Conservation (phyloP, 2,888 invertebrate genomes). For the Atrina japonica region DNA sequence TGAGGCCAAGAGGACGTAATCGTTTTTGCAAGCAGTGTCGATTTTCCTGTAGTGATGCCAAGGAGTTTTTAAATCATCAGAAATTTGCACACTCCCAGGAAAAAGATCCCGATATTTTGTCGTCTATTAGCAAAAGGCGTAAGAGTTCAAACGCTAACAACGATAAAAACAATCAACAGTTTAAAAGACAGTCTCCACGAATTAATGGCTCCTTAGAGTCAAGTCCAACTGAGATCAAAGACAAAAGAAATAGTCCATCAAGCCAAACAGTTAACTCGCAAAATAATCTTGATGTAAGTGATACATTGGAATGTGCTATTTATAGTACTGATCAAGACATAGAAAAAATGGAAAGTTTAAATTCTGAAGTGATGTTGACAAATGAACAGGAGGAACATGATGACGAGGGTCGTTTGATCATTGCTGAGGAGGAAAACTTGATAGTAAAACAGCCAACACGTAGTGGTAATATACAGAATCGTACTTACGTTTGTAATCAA, state of each 20-base stretch:
- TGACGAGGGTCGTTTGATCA: conserved; percentile 65
- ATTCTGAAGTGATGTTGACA: too few species aligned
- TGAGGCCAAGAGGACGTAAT: conserved; percentile 56
- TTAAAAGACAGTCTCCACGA: background rate
- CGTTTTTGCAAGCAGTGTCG: conserved; percentile 73
- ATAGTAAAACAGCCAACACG: conserved; percentile 51
- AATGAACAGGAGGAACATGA: conserved; percentile 58
- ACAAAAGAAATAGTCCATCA: background rate
- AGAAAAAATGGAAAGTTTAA: background rate
- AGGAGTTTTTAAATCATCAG: conserved; percentile 71
- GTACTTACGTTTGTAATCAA: conserved; percentile 65
- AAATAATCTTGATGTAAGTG: too few species aligned
- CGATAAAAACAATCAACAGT: background rate
- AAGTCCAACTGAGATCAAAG: conserved; percentile 1
- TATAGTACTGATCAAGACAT: too few species aligned
- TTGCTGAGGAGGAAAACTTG: conserved; percentile 51
- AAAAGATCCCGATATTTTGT: conserved; percentile 38
- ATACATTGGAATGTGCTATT: too few species aligned
- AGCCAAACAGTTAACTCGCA: background rate
- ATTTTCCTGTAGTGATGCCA: conserved; percentile 69
- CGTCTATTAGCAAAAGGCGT: conserved; percentile 36
- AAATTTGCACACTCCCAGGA: conserved; percentile 67
- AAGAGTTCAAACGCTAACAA: conserved; percentile 31
- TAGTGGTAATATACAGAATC: conserved; percentile 69
- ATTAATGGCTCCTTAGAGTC: background rate